A percentile compares a stretch with the other conserved stretches of the same genome.
Conservation (phyloP, 2,888 invertebrate genomes). For the Oligia strigilis region DNA sequence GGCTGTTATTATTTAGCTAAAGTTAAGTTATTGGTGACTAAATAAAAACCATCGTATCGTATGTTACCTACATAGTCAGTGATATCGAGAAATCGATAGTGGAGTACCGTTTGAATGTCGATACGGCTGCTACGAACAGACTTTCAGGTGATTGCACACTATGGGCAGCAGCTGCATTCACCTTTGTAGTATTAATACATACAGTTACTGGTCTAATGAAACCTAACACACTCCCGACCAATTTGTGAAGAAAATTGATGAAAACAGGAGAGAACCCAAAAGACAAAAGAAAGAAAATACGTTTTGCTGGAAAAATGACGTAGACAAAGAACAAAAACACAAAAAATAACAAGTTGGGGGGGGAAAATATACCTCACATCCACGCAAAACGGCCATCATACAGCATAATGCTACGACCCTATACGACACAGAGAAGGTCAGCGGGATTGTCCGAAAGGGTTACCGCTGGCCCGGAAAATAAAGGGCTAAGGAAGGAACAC, state of each 20-base stretch:
- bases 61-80: neutral
- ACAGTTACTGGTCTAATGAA: neutral
- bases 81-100: neutral
- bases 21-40: too few species aligned
- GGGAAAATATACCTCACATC: too few species aligned
- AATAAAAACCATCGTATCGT: too few species aligned
- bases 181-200: neutral
- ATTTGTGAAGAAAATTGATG: neutral
- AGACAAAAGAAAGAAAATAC: too few species aligned
- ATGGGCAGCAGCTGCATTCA: neutral
- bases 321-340: neutral
- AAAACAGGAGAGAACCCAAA: neutral
- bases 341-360: neutral
- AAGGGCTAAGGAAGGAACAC: too few species aligned
- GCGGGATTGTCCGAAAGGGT: too few species aligned
- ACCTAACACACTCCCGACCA: neutral
- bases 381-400: too few species aligned
- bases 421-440: too few species aligned
- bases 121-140: neutral
- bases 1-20: too few species aligned
- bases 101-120: neutral
- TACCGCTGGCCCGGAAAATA: too few species aligned
- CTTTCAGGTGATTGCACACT: neutral
- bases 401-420: too few species aligned
- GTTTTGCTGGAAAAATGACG: neutral